Percentiles rank a stretch among this genome's conserved stretches.
phyloP scores from a whole-genome alignment of 2,888 invertebrate genomes.

The Aporophyla lueneburgensis region DNA sequence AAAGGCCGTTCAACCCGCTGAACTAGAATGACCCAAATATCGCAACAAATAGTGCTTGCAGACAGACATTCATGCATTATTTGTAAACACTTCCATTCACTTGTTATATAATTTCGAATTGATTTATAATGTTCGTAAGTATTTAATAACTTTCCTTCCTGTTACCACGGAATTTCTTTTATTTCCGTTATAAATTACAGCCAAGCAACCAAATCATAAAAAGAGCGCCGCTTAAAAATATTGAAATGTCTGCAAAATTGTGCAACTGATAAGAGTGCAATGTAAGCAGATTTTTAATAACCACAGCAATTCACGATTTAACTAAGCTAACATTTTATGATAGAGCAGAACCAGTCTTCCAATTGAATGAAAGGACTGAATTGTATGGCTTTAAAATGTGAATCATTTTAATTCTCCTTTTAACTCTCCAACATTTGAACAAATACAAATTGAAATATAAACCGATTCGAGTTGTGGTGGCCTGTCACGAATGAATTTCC shows the following conservation, averaged over 20 bases:
- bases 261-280: conserved; percentile 10
- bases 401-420: conserved; percentile 10
- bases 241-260: conserved; percentile 6
- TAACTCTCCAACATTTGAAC: conserved; percentile 47
- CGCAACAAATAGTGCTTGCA: conserved; percentile 78
- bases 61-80: conserved; percentile 69
- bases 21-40: conserved; percentile 87
- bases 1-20: conserved; percentile 83
- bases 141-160: conserved; percentile 35
- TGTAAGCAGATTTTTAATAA: conserved; percentile 28
- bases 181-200: neutral
- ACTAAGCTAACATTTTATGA: conserved; percentile 23
- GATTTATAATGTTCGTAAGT: conserved; percentile 24
- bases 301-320: conserved; percentile 11
- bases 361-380: conserved; percentile 29
- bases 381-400: conserved; percentile 22
- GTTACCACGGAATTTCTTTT: conserved; percentile 15
- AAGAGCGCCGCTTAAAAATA: conserved; percentile 2
- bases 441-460: conserved; percentile 70
- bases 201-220: conserved; percentile 3
- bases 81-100: conserved; percentile 66
- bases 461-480: conserved; percentile 68
- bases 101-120: conserved; percentile 47
- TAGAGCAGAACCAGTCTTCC: conserved; percentile 20
- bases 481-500: conserved; percentile 81